Evolutionary conservation across 2,888 invertebrate species (phyloP), one percentile per base, ranked within the genome.

Genomic region (Alloscopus bannaensis): DNA sequence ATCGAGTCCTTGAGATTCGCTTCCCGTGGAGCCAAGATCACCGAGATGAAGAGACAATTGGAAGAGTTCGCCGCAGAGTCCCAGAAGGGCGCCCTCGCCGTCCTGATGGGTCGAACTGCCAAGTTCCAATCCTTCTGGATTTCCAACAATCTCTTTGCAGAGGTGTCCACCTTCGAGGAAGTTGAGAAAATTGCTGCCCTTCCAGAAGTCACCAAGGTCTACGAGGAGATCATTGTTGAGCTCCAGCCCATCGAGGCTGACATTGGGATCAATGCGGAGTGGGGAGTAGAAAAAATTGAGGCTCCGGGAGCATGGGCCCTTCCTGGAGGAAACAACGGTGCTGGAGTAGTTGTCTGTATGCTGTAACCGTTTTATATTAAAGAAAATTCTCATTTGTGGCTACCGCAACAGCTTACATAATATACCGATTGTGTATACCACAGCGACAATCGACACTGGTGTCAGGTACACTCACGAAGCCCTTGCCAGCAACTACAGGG

Each of bases 301-400:
- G 72, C 72, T 20, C 72, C 24, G 13, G 1, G 20, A 50, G 72
- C 72, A 13, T 72, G 72, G 72, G 31, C 16, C 3, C 22, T 72
- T 4, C 72, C 72, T n/a, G 72, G 72, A 47, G 72, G 72, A 26
- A 72, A 72, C 52, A 50, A 62, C 24, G 72, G 72, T 22, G 20
- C 13, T 45, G 72, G 72, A 20, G 70, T 65, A 4, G 2, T 24
- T 28, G 29, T 57, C 8, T 24, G 55, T 28, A 57, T 28, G 26
- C 22, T 18, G 2, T 20, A 8, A n/a, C 28, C 11, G 42, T 1
- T 57, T 28, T 20, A 40, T 42, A 18, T 42, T 8, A 42, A 8
- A n/a, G 42, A 3, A n/a, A 3, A 42, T 42, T 42, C 18, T 3
- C 18, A 2, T 8, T 18, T 42, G 2, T 18, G 18, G 42, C 42